Base-by-base conservation (phyloP, 64 coral and sea anemone species). In the Trachythela sp. region DNA sequence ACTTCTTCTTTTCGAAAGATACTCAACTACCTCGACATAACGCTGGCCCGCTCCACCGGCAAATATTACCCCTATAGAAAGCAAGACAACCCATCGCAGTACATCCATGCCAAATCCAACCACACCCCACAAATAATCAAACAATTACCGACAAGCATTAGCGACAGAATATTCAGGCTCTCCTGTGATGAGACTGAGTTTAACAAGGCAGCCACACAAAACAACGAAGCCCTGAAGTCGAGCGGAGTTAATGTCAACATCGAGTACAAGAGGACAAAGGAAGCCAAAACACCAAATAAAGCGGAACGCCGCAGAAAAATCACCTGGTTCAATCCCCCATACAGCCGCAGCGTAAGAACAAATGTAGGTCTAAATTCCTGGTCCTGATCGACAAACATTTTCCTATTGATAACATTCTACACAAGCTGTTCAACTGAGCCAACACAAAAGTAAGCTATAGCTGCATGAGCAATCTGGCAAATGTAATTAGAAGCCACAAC, bases 271-370 rank as follows among this genome's bases (percentile, higher is more conserved):
- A 15, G 54, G 8, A 2, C 54, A n/a, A 58, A 13, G 14, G 14
- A 15, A 10, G 14, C 54, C 54, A 2, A 2, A 6, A 15, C 54
- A 58, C 54, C 24, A 58, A n/a, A 15, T 13, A 58, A 58, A 58
- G 2, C 54, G 14, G 14, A 58, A 22, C 13, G 54, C 15, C 54
- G 15, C 2, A 64, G 39, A 29, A 72, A 88, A 29, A 45, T 88
- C 2, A 88, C 60, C 22, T 88, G 87, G 87, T 88, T 88, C 38
- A 76, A 88, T 41, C 64, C 87, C 32, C 54, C 24, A 68, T 88
- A 34, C 56, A 88, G 39, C 32, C 20, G 35, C 31, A 39, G 13
- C 10, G 87, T 88, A 9, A 39, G 41, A 45, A 88, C 35, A 20
- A 75, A 88, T 35, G 38, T 88, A 8, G 4, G 37, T 36, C 71